These are phyloP conservation scores for Euzophera pinguis DNA, from an alignment of 2,888 invertebrate genomes.

Conservation along the genomic window DNA sequence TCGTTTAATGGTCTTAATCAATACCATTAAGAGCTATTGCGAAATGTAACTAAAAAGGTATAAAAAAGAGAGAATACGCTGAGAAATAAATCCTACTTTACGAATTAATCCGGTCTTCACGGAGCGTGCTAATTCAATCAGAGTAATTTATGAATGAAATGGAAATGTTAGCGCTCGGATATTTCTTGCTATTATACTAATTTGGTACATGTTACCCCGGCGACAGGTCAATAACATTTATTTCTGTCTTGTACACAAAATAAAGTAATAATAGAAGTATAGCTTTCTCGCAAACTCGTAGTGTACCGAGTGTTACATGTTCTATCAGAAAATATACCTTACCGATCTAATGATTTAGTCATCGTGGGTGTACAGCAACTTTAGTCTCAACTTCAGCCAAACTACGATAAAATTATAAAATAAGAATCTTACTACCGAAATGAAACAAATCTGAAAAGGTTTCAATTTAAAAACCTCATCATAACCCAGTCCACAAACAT, in stretches of 20 bases:
- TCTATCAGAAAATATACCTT: too few relatives aligned
- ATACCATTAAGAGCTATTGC: conserved; percentile 17
- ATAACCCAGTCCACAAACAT: too few relatives aligned
- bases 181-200: conserved; percentile 6
- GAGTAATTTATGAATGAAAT: conserved; percentile 23
- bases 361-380: too few relatives aligned
- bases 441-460: too few relatives aligned
- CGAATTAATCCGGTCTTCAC: conserved; percentile 27
- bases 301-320: too few relatives aligned
- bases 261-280: not conserved
- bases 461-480: too few relatives aligned
- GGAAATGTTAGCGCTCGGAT: conserved; percentile 17
- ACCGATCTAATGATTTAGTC: too few relatives aligned
- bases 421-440: too few relatives aligned
- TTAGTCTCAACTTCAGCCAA: too few relatives aligned
- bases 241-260: conserved; percentile 6
- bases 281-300: not conserved
- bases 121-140: conserved; percentile 25
- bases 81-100: conserved; percentile 22
- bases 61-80: not conserved
- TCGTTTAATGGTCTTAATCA: conserved; percentile 20
- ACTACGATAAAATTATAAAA: too few relatives aligned
- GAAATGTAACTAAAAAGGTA: conserved; percentile 11
- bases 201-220: conserved; percentile 6
- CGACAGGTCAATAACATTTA: conserved; percentile 11